Evolutionary conservation across 2,888 invertebrate species (phyloP), one percentile per base, ranked within the genome.

Genomic region (Empis livida): DNA sequence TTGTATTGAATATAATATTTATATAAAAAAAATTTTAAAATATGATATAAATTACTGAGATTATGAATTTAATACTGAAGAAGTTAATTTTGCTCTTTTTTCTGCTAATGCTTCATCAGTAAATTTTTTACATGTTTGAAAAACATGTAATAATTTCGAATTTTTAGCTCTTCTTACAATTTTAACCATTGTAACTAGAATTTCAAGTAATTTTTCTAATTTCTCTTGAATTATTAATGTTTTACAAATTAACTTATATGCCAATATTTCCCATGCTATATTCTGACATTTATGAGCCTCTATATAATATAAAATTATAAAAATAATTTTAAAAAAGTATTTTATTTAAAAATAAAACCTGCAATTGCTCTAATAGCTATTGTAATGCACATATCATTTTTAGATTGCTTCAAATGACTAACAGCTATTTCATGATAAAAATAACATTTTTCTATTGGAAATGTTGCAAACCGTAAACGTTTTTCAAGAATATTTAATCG

Each of bases 141-240:
- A 27, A 8, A 27, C 23, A 8, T 27, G 23, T 27, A 27, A 27
- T 27, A 27, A 8, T 27, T 9, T 27, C 2, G 23, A 2, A 8
- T 8, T 27, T 27, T 27, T 27, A 8, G 23, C 5, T 27, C 9
- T 27, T 27, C 9, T 45, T n/a, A 61, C 60, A 43, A 63, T 51
- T 0, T 16, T 20, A 13, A 51, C 54, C n/a, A 62, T 61, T 6
- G 50, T 54, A 3, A 57, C 57, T 3, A 65, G 51, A 0, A 56
- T 58, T 6, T 62, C 62, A n/a, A 56, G 56, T 45, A 59, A 57
- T 1, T 59, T 59, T 44, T 65, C 65, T 16, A 59, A 57, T 47
- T 64, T 65, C 38, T 59, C 59, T 3, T 63, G 56, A 1, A 60
- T 53, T 1, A 63, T 61, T 46, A 64, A 60, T 3, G 63, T 57